phyloP scores from a whole-genome alignment of 1,140 invertebrate genomes.

The Lepidostoma basale region DNA sequence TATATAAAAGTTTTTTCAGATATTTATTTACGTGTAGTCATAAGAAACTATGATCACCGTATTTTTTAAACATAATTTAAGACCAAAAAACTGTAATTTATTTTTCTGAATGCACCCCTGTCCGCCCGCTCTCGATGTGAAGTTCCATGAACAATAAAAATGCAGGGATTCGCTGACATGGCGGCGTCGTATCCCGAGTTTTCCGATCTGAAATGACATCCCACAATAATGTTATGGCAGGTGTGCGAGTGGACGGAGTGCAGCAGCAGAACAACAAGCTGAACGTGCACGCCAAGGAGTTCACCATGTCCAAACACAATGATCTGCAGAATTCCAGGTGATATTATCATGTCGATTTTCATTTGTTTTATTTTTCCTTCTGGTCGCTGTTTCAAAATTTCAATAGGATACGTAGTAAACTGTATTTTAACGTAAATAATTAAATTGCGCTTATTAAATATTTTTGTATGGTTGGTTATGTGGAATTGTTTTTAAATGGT shows the following conservation, averaged over 20 bases:
- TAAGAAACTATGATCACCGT: too few relatives aligned
- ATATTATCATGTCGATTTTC: constrained; percentile 37
- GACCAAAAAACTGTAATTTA: too few relatives aligned
- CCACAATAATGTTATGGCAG: constrained; percentile 47
- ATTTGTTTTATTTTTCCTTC: too few relatives aligned
- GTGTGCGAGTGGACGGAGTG: constrained; percentile 59
- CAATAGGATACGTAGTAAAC: too few relatives aligned
- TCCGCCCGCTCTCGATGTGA: not conserved
- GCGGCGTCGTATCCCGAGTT: constrained; percentile 21
- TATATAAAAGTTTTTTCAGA: too few relatives aligned
- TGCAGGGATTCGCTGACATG: constrained; percentile 25
- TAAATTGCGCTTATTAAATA: too few relatives aligned
- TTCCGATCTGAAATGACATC: constrained; percentile 25
- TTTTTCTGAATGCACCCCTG: constrained; percentile 18
- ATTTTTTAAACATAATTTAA: too few relatives aligned
- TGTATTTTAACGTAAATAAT: too few relatives aligned
- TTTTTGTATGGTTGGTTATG: too few relatives aligned
- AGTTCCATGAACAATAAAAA: constrained; percentile 22
- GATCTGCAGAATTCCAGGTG: constrained; percentile 66
- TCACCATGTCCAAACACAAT: constrained; percentile 74
- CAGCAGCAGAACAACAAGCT: constrained; percentile 62
- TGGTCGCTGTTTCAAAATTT: too few relatives aligned
- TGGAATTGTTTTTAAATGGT: constrained; percentile 14
- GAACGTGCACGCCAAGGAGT: constrained; percentile 85
- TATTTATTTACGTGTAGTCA: too few relatives aligned